A percentile compares a stretch with the other conserved stretches of the same genome.
phyloP scores from a whole-genome alignment of 2,888 invertebrate species.

The Nomada goodeniana region DNA sequence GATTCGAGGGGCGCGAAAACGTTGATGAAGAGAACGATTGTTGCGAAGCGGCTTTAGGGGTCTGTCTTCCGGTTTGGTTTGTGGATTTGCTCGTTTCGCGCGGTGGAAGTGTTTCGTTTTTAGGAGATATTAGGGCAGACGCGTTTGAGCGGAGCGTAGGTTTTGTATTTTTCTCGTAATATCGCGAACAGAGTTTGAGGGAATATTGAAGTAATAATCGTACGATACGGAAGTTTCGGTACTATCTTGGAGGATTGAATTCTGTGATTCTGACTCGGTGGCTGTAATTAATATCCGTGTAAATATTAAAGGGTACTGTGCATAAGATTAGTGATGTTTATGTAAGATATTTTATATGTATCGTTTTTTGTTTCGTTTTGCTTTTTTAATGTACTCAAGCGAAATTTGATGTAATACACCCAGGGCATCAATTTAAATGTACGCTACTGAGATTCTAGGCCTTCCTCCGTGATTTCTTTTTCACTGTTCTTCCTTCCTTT shows the following conservation, averaged over 20 bases:
- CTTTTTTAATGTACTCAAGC: background rate
- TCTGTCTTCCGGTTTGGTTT: background rate
- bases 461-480: constrained; percentile 38
- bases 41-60: background rate
- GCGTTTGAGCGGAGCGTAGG: too few relatives aligned
- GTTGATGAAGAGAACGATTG: background rate
- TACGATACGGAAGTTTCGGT: too few relatives aligned
- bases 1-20: background rate
- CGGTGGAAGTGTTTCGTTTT: too few relatives aligned
- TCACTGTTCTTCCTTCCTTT: constrained; percentile 31
- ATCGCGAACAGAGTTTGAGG: too few relatives aligned
- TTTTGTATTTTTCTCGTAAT: too few relatives aligned
- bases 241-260: too few relatives aligned
- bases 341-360: background rate
- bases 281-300: too few relatives aligned
- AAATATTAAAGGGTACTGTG: too few relatives aligned
- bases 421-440: constrained; percentile 24
- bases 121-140: too few relatives aligned
- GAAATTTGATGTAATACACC: constrained; percentile 9
- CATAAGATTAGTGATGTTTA: background rate
- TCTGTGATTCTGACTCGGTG: too few relatives aligned
- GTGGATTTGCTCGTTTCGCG: background rate
- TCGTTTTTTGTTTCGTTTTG: background rate
- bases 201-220: too few relatives aligned
- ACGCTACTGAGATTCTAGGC: constrained; percentile 7